phyloP scores from a whole-genome alignment of 35 echinoderm and acorn worm species.

The Heliocidaris tuberculata region DNA sequence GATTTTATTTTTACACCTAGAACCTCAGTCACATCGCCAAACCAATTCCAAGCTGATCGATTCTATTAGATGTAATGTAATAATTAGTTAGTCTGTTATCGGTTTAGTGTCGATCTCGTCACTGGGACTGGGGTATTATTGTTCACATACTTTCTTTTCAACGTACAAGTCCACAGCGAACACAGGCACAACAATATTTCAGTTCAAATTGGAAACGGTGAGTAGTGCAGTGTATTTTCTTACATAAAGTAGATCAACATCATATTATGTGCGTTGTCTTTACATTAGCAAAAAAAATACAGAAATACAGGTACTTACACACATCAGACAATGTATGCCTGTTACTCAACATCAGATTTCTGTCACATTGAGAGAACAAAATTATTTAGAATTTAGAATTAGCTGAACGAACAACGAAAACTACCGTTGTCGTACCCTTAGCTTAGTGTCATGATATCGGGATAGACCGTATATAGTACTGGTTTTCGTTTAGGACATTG shows the following conservation, averaged over 20 bases:
- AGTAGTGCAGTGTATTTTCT: not conserved
- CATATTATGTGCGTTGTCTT: not conserved
- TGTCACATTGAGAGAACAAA: not conserved
- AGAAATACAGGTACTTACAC: not conserved
- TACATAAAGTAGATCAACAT: not conserved
- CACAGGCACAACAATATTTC: not conserved
- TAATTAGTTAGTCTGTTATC: too few species aligned
- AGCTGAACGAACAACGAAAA: not conserved
- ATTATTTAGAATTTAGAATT: not conserved
- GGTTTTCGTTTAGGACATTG: not conserved
- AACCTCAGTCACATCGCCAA: too few species aligned
- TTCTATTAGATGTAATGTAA: too few species aligned
- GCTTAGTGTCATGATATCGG: not conserved
- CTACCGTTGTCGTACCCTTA: not conserved
- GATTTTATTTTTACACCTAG: too few species aligned
- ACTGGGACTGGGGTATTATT: too few species aligned
- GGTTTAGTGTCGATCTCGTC: too few species aligned
- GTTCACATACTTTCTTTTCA: not conserved
- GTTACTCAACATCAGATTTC: not conserved
- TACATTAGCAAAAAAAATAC: not conserved
- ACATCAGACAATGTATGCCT: not conserved
- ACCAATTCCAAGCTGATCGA: too few species aligned
- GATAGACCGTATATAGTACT: not conserved
- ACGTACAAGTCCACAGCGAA: not conserved
- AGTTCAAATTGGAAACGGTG: not conserved